Evolutionary conservation across 2,113 vertebrate species (phyloP).

Genomic region (Hydrolagus affinis): DNA sequence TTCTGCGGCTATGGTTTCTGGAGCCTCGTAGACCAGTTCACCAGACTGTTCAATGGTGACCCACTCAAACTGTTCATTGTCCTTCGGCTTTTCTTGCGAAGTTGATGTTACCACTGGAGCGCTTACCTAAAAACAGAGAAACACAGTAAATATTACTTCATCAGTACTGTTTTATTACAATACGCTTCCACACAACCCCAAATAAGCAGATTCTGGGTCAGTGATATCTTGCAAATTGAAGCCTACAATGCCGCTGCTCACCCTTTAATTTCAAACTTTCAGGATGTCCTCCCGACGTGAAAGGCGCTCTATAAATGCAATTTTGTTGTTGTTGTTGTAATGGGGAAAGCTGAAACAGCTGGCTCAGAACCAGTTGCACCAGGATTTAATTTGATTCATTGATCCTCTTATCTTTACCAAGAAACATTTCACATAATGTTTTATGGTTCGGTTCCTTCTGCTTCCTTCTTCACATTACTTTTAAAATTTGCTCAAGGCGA

Average conservation of each 20-base stretch:
- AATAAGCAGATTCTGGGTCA: not conserved
- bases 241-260: not conserved
- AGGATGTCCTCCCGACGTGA: too few relatives aligned
- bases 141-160: not conserved
- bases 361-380: too few relatives aligned
- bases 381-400: not conserved
- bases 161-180: not conserved
- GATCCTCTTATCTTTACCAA: not conserved
- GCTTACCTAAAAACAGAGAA: slow-evolving; percentile 69
- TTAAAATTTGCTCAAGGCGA: not conserved
- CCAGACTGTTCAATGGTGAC: slow-evolving; percentile 96
- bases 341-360: too few relatives aligned
- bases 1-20: slow-evolving; percentile 85
- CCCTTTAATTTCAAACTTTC: not conserved
- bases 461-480: not conserved
- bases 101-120: slow-evolving; percentile 81
- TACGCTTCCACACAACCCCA: not conserved
- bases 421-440: not conserved
- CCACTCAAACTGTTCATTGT: slow-evolving; percentile 98
- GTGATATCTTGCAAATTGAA: not conserved
- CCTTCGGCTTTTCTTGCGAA: slow-evolving; percentile 91
- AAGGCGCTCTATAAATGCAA: too few relatives aligned
- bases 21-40: slow-evolving; percentile 90
- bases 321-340: too few relatives aligned
- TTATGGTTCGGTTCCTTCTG: not conserved